Conservation (phyloP, 2,888 invertebrate species). For the Lamellibrachia satsuma region DNA sequence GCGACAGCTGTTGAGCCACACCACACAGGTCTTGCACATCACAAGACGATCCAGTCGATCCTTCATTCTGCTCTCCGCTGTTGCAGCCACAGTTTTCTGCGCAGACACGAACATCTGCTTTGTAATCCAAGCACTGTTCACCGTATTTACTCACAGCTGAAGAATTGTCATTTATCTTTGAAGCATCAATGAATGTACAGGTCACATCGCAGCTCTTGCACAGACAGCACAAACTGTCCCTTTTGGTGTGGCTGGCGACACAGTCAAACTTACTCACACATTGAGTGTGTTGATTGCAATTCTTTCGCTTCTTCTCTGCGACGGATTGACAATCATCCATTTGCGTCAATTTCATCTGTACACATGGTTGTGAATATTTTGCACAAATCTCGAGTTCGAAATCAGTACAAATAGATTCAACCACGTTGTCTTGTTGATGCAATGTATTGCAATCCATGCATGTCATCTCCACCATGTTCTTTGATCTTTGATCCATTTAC, state of each 20-base stretch:
- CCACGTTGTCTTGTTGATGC: not conserved
- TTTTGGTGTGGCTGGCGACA: not conserved
- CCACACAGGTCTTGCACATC: not conserved
- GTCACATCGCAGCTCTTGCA: not conserved
- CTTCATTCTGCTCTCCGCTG: not conserved
- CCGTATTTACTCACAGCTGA: not conserved
- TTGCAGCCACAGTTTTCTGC: not conserved
- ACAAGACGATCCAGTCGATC: not conserved
- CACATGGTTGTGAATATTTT: not conserved
- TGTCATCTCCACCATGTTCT: not conserved
- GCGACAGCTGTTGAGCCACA: not conserved
- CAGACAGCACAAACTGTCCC: not conserved
- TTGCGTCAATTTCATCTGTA: not conserved
- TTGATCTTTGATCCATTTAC: not conserved
- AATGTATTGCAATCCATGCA: no score
- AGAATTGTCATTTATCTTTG: not conserved
- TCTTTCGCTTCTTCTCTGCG: not conserved
- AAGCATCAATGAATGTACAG: not conserved
- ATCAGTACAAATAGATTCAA: not conserved
- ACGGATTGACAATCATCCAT: not conserved
- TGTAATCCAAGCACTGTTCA: not conserved
- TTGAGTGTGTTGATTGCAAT: not conserved
- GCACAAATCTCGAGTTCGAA: not conserved
- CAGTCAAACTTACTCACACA: not conserved
- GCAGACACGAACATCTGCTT: not conserved